These are phyloP conservation scores for Diprion similis DNA, from an alignment of 1,140 invertebrate genomes.

Conservation along the genomic window DNA sequence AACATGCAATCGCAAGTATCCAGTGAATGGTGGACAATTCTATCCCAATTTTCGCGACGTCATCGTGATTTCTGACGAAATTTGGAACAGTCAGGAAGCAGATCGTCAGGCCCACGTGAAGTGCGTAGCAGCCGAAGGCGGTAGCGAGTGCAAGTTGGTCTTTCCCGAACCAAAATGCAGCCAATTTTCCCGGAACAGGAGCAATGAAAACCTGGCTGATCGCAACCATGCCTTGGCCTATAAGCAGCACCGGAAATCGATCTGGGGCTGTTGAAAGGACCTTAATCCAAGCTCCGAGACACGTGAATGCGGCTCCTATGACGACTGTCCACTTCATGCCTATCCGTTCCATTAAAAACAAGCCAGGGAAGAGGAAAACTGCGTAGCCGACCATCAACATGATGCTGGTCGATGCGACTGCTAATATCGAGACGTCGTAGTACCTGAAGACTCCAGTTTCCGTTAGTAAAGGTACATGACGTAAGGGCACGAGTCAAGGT, in stretches of 20 bases:
- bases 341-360: constrained; percentile 65
- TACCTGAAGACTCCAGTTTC: constrained; percentile 34
- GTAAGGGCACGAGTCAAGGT: no score
- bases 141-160: constrained; percentile 75
- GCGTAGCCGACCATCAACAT: constrained; percentile 74
- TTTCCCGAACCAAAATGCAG: constrained; percentile 75
- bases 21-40: constrained; percentile 52
- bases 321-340: constrained; percentile 47
- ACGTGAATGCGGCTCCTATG: constrained; percentile 42
- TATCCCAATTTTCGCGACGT: constrained; percentile 44
- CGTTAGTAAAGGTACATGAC: no score
- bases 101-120: constrained; percentile 66
- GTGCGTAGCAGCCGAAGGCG: constrained; percentile 79
- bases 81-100: constrained; percentile 52
- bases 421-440: constrained; percentile 52
- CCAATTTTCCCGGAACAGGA: constrained; percentile 71
- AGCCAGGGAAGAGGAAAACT: constrained; percentile 71
- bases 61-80: constrained; percentile 51
- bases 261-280: constrained; percentile 61
- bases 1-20: constrained; percentile 47
- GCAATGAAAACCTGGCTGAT: constrained; percentile 69
- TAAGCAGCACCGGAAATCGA: constrained; percentile 67
- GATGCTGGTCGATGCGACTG: constrained; percentile 71
- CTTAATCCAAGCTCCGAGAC: constrained; percentile 75
- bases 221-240: constrained; percentile 73